Conservation (phyloP, 2,797 vertebrate genomes). For the Scyliorhinus canicula region DNA sequence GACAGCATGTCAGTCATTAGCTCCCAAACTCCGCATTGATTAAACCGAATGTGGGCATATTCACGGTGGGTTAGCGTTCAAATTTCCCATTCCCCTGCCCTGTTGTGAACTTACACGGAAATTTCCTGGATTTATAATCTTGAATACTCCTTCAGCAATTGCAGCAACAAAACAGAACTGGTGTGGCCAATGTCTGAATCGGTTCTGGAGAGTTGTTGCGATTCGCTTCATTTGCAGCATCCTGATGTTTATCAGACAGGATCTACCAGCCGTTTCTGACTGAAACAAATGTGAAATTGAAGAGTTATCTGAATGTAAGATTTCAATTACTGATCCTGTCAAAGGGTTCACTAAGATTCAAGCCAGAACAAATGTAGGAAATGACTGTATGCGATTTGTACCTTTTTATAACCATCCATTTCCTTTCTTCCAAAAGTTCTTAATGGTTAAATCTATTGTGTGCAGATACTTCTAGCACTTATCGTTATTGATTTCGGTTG, state of each 20-base stretch:
- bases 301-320: not conserved
- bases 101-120: not conserved
- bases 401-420: not conserved
- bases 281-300: not conserved
- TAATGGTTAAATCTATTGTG: not conserved
- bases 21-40: no score
- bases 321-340: not conserved
- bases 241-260: not conserved
- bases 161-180: not conserved
- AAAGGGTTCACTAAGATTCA: not conserved
- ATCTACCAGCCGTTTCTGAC: not conserved
- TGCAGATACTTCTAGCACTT: not conserved
- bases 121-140: not conserved
- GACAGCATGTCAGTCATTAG: no score
- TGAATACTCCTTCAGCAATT: not conserved
- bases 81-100: no score
- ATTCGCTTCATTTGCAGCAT: not conserved
- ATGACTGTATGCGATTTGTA: not conserved
- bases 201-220: not conserved
- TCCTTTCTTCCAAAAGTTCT: not conserved
- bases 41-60: no score
- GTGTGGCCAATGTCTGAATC: not conserved
- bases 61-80: no score
- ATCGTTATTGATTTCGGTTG: not conserved
- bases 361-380: not conserved